A percentile compares a stretch with the other conserved stretches of the same genome.
Evolutionary conservation across 2,888 invertebrate species (phyloP).

Genomic region (Cephus spinipes): DNA sequence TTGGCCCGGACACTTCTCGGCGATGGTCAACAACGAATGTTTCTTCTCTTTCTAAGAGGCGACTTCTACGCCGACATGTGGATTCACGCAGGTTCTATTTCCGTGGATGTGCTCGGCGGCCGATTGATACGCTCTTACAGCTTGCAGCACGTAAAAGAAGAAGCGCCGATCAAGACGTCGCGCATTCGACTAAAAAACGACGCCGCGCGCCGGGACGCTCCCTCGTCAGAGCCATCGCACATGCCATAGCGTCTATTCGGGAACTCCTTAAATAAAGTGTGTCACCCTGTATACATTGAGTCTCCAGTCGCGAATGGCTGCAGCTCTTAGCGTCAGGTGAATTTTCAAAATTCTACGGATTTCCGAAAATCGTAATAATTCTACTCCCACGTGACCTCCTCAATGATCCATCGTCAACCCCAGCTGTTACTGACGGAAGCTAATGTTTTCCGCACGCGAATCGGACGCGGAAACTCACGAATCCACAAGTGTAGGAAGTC

Average conservation of each 20-base stretch:
- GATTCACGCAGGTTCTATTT: neutral
- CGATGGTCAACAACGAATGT: neutral
- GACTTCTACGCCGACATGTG: neutral
- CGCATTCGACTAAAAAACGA: constrained; percentile 36
- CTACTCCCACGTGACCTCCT: neutral
- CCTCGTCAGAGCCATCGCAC: constrained; percentile 1
- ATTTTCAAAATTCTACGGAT: neutral
- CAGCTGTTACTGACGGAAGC: neutral
- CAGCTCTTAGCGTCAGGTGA: too few relatives aligned
- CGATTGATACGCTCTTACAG: neutral
- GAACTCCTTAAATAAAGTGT: neutral
- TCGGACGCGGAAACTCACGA: neutral
- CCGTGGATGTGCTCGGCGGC: neutral
- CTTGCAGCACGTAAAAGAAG: constrained; percentile 1
- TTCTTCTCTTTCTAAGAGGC: neutral
- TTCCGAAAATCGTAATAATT: neutral
- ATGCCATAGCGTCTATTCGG: neutral
- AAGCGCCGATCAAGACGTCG: constrained; percentile 34
- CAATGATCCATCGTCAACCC: neutral
- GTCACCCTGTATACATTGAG: neutral
- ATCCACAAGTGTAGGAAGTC: neutral
- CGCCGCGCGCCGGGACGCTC: constrained; percentile 5
- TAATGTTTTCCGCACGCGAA: neutral
- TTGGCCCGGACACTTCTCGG: neutral
- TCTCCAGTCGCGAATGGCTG: neutral